Base-by-base conservation (phyloP, 1,140 invertebrate genomes). In the Drosophila pandora region DNA sequence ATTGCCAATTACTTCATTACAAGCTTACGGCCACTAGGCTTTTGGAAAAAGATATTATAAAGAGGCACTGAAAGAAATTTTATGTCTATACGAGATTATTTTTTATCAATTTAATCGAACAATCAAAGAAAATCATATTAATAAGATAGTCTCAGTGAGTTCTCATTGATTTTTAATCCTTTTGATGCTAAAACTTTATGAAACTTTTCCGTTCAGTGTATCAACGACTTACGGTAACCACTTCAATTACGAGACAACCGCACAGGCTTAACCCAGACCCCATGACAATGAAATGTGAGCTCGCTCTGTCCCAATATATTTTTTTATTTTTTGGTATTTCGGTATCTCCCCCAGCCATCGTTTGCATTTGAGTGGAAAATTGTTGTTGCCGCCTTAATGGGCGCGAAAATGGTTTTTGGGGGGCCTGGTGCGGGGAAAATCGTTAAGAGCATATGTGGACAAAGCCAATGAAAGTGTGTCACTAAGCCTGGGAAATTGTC, bases 221-320 rank as follows among this genome's bases (percentile, higher is more conserved):
- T 6, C 43, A 23, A 32, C 56, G 37, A 12, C 58, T 23, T n/a
- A 25, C 52, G 47, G 22, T 37, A 48, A 57, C 54, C 52, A 39
- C 50, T 56, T 47, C 37, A 71, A 72, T 69, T 70, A 50, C 64
- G 41, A 10, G 28, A 50, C 63, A 64, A 48, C 59, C 68, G 39
- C 67, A 55, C 52, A 55, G 56, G 41, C 57, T 49, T 52, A 69
- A 48, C 34, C 48, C 30, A 63, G 65, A 78, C 61, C 48, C 76
- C 77, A 63, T 85, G 82, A 78, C 82, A 85, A 87, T 85, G 82
- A 85, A 87, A 85, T 87, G 82, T 85, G 82, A 85, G 82, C 78
- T 79, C 77, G 79, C 49, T 41, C 50, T 13, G 43, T 32, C 43
- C 37, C 65, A 69, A 69, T 78, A 64, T 79, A 54, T 58, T 62